Evolutionary conservation across 2,113 vertebrate species (phyloP), one percentile per base, ranked within the genome.

Genomic region (Mixornis gularis): DNA sequence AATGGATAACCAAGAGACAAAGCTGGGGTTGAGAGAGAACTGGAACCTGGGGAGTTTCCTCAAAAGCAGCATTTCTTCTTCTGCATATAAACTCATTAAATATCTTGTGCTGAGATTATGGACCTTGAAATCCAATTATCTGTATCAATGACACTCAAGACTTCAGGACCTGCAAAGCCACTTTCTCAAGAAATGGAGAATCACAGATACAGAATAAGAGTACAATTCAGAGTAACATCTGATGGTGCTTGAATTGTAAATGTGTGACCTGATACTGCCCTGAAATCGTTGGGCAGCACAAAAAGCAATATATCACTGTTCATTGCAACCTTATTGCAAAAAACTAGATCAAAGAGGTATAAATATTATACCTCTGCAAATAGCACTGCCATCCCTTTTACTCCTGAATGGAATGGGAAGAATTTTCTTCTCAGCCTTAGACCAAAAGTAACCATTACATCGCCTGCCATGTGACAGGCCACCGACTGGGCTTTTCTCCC

Each of bases 101-200:
- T 26, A 89, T 71, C 69, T 83, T 29, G 32, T 83, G 78, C 80
- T 95, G 92, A 94, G 85, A 71, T 69, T 85, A 74, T 70, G 53
- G 41, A 93, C 82, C 85, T 79, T 92, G 80, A 90, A 97, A 96
- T 95, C 80, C 90, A 96, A 92, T 95, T 96, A 93, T 68, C 69
- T 92, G 24, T 92, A 90, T 82, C 79, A 94, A 71, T 89, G 90
- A 78, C 44, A 87, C 26, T 77, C 78, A 87, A 85, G 68, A 62
- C 46, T 91, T 76, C 56, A 80, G 58, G 84, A 89, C 52, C 63
- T 70, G 59, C 65, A 81, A 72, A 93, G 78, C 46, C 44, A 74
- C 76, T 60, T 96, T 79, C 52, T 73, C n/a, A 59, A 72, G 82
- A 95, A 94, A 91, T 4, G 11, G 76, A 91, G 64, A 66, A 36